Percentiles rank a stretch among this genome's conserved stretches.
These are phyloP conservation scores for Brassicogethes aeneus DNA, from an alignment of 2,888 invertebrate species.

Conservation along the genomic window DNA sequence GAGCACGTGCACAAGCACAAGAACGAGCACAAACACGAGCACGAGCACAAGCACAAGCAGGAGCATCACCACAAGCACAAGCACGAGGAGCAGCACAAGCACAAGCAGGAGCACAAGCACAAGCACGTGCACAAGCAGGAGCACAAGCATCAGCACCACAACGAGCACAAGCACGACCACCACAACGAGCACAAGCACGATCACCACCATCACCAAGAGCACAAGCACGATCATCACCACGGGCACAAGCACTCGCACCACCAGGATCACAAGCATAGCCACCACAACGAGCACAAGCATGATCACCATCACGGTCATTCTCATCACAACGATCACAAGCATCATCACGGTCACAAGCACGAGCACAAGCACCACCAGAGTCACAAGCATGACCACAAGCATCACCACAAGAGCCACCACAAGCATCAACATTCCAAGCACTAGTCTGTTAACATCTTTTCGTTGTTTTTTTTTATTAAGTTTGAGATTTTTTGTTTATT, in stretches of 20 bases:
- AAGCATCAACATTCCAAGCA: background rate
- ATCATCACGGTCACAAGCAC: constrained; percentile 13
- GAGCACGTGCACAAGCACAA: constrained; percentile 14
- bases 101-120: constrained; percentile 19
- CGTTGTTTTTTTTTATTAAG: background rate
- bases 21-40: constrained; percentile 14
- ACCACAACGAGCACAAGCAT: constrained; percentile 7
- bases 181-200: constrained; percentile 9
- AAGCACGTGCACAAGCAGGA: constrained; percentile 19
- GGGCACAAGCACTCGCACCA: constrained; percentile 10
- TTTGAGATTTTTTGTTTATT: too few species aligned
- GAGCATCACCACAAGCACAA: constrained; percentile 18
- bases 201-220: constrained; percentile 9
- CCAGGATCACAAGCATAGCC: constrained; percentile 8
- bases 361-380: constrained; percentile 13
- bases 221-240: constrained; percentile 6
- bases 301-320: constrained; percentile 12
- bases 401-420: constrained; percentile 9
- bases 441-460: background rate
- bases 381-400: constrained; percentile 9
- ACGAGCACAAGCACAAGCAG: constrained; percentile 17
- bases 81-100: constrained; percentile 15
- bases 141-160: constrained; percentile 18
- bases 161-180: constrained; percentile 10
- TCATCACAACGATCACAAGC: constrained; percentile 13